Base-by-base conservation (phyloP, 2,888 invertebrate genomes). In the Cataglyphis cursor region DNA sequence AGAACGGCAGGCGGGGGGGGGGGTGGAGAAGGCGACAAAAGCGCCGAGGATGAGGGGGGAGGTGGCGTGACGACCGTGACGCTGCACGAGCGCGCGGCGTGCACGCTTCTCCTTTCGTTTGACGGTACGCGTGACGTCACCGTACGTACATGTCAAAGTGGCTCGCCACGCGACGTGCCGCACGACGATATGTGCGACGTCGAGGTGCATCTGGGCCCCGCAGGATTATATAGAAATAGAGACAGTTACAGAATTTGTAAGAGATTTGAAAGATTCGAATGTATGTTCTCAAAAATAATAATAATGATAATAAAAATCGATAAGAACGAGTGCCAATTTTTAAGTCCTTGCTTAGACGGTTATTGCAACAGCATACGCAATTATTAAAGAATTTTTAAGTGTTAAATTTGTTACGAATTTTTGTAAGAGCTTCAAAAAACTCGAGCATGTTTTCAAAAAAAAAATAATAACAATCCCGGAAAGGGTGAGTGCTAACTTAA, bases 51-150 rank as follows among this genome's bases (percentile, higher is more conserved):
- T 9, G 38, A 38, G 10, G 38, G 10, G 38, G 35, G 59, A 15
- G 44, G 54, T 24, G n/a, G 65, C 6, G 28, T 54, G 64, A 65
- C 76, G 76, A 61, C 81, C 81, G 65, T 81, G 81, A 59, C 65
- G 83, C 59, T 70, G 61, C 65, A 64, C 75, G 78, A 73, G 74
- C 82, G 59, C 70, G 68, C 64, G 54, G 62, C 44, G 59, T 83
- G 66, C 81, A 70, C 64, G 75, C 75, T 57, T 74, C 82, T 84
- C 65, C 83, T 62, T 72, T 31, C 51, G 38, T 68, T 62, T 38
- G 44, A 44, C 51, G 62, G 51, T 61, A n/a, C 57, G 51, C 44
- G 48, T 59, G 82, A 64, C 72, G 73, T 61, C 84, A 70, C 1
- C 41, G n/a, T 35, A 41, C 18, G n/a, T 21, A 44, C 38, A 74